Evolutionary conservation across 2,888 invertebrate genomes (phyloP), one percentile per base, ranked within the genome.

Genomic region (Trissolcus japonicus): DNA sequence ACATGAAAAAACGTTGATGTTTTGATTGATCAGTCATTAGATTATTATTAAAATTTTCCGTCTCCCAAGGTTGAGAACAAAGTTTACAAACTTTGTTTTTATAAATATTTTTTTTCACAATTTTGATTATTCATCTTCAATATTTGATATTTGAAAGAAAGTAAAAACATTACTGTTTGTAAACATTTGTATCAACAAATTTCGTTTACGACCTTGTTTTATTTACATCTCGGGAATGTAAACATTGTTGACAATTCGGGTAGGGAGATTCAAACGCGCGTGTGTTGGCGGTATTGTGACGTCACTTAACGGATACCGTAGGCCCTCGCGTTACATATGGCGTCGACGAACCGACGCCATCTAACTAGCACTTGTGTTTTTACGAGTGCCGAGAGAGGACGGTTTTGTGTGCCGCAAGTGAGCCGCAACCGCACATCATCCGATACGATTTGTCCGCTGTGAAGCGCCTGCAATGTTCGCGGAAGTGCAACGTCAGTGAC

Each of bases 331-430:
- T 78, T 78, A 74, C 74, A 78, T 71, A 78, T 74, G 78, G 78
- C 78, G 78, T 74, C 74, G 61, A 72, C 51, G 78, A 79, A 88
- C 87, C 87, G 88, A 88, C 88, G 88, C 88, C 88, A 88, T 88
- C 88, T 89, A 87, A 88, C 88, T 85, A 83, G 87, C 85, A 88
- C 86, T 87, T 86, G 84, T 85, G 86, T 84, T 84, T 86, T 85
- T 83, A 83, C 83, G 80, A 84, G 83, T 81, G 51, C 68, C 63
- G 50, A 53, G 50, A 54, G 68, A 51, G 57, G 66, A 76, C 73
- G 54, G 72, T 41, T 56, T 63, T 79, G 43, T 72, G 72, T 35
- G 73, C 71, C 63, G 71, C 50, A 66, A 72, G 46, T 50, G 25
- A 51, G 62, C 59, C 66, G 61, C 60, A 67, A 63, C 29, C 46